Percentiles rank a stretch among this genome's conserved stretches.
Evolutionary conservation across 2,113 vertebrate genomes (phyloP).

Genomic region (Turdus rufiventris): DNA sequence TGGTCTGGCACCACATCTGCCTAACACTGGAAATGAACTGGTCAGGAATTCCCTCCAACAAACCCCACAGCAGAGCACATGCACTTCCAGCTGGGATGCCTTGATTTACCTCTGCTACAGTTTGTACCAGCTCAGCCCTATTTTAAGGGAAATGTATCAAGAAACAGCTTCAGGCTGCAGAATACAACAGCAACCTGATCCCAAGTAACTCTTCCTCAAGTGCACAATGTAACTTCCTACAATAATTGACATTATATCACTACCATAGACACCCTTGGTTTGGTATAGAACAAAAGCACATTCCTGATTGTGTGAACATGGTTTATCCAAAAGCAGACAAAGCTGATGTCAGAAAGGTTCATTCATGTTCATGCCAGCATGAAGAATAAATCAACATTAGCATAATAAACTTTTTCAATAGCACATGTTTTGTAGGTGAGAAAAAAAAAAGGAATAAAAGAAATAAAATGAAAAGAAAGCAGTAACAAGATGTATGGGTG

Average conservation of each 20-base stretch:
- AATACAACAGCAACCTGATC: not conserved
- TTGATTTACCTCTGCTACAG: not conserved
- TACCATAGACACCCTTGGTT: not conserved
- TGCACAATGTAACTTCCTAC: not conserved
- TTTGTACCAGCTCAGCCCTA: not conserved
- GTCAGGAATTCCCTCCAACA: not conserved
- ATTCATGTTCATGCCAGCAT: not conserved
- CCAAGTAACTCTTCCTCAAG: not conserved
- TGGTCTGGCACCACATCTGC: not conserved
- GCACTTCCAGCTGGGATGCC: not conserved
- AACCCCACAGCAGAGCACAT: not conserved
- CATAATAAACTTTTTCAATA: not conserved
- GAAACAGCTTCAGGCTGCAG: not conserved
- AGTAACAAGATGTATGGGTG: not conserved
- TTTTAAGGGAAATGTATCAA: not conserved
- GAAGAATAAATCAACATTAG: not conserved
- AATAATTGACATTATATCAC: not conserved
- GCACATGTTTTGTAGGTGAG: not conserved
- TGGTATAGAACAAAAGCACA: not conserved
- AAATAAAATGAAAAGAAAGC: not conserved
- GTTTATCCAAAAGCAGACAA: not conserved
- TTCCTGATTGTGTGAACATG: not conserved
- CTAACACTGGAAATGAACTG: not conserved
- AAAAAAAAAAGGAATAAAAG: not conserved
- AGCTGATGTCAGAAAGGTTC: not conserved